Base-by-base conservation (phyloP, 92 coral and sea anemone species). In the Muricea muricata region DNA sequence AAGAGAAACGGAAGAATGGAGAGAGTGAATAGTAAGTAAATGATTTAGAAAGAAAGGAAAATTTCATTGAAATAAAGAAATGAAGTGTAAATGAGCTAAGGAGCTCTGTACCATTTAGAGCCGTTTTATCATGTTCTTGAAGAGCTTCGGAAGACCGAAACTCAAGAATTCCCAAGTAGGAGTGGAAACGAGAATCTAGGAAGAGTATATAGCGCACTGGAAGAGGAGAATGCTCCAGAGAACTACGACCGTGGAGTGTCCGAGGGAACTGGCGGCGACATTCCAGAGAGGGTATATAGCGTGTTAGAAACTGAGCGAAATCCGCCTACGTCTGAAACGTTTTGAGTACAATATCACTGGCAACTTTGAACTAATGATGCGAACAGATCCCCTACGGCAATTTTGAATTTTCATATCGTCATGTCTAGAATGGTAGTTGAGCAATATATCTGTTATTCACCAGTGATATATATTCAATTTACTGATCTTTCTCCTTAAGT, bases 251-350 rank as follows among this genome's bases (percentile, higher is more conserved):
- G 39, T 2, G 79, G 25, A 28, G 32, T 52, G 24, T 39, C 57
- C 13, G 31, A 11, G 32, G 21, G 79, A 6, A 26, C 79, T 75
- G 66, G 24, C 31, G 23, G 31, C 28, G 45, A 47, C 25, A 10
- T 26, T 13, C 5, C 57, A 9, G 80, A 75, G 50, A 54, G 65
- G 29, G 65, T 75, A 15, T 75, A 75, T 57, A 75, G 80, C n/a
- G 80, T 75, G 28, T 35, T 75, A 18, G 80, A 75, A 52, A 66
- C 48, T 42, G 57, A 73, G 40, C n/a, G n/a, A n/a, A n/a, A n/a
- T n/a, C n/a, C n/a, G n/a, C n/a, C n/a, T n/a, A n/a, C n/a, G n/a
- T n/a, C n/a, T n/a, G n/a, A n/a, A n/a, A n/a, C n/a, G n/a, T n/a
- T n/a, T n/a, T n/a, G n/a, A n/a, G n/a, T n/a, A n/a, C n/a, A n/a